A percentile compares a stretch with the other conserved stretches of the same genome.
Conservation (phyloP, 2,888 invertebrate genomes). For the Antitype chi region DNA sequence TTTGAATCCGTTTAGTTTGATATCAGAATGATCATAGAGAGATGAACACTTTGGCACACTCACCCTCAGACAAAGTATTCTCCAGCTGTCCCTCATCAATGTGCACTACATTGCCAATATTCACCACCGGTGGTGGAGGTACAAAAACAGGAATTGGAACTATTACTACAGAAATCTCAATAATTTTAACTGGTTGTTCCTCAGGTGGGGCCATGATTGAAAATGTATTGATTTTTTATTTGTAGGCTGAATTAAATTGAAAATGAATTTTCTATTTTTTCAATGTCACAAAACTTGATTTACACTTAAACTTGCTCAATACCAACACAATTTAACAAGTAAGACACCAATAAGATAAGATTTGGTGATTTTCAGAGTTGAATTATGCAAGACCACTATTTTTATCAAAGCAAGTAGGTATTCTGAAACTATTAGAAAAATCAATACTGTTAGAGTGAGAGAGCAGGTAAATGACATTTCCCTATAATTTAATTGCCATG, state of each 20-base stretch:
- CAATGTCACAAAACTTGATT: neutral
- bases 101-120: neutral
- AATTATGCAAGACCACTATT: neutral
- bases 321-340: neutral
- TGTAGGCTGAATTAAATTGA: neutral
- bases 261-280: neutral
- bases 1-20: neutral
- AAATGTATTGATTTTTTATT: slow-evolving; percentile 25
- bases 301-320: neutral
- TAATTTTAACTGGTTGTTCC: neutral
- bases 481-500: slow-evolving; percentile 41
- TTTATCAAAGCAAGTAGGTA: slow-evolving; percentile 22
- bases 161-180: slow-evolving; percentile 29
- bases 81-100: neutral
- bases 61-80: neutral
- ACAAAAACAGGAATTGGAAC: neutral
- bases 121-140: slow-evolving; percentile 17
- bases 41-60: slow-evolving; percentile 6
- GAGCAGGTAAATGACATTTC: slow-evolving; percentile 37
- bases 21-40: neutral
- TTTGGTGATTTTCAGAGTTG: neutral
- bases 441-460: slow-evolving; percentile 32
- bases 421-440: slow-evolving; percentile 13
- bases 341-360: neutral
- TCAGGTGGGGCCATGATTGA: slow-evolving; percentile 24